phyloP scores from a whole-genome alignment of 2,888 invertebrate species.

The Microplitis deprimator region DNA sequence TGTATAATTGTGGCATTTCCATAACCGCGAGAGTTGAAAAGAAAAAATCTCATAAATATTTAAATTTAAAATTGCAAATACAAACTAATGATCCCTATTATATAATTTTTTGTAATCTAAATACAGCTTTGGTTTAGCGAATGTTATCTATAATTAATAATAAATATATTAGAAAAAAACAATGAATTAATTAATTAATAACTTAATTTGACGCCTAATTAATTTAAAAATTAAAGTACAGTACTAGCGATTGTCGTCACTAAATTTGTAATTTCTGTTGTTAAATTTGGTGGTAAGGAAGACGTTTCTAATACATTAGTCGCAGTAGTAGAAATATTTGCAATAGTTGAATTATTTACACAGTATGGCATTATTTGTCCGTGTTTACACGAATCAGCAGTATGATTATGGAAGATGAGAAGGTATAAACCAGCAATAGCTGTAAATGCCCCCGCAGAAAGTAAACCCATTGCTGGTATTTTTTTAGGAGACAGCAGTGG shows the following conservation, averaged over 20 bases:
- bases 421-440: conserved; percentile 77
- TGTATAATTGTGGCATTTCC: too few species aligned
- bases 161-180: background rate
- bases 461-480: conserved; percentile 80
- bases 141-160: background rate
- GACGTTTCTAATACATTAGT: conserved; percentile 18
- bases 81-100: too few species aligned
- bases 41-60: background rate
- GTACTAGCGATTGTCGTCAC: conserved; percentile 11
- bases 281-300: conserved; percentile 10
- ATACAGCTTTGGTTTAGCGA: background rate
- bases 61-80: background rate
- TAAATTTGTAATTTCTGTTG: conserved; percentile 8
- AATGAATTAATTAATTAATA: background rate
- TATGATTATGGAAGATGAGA: conserved; percentile 73
- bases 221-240: too few species aligned
- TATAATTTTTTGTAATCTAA: background rate
- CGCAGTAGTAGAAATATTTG: conserved; percentile 34
- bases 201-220: too few species aligned
- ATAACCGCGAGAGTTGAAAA: background rate
- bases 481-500: conserved; percentile 79
- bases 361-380: conserved; percentile 79
- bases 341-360: conserved; percentile 48
- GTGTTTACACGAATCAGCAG: conserved; percentile 75
- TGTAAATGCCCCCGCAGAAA: conserved; percentile 79